Evolutionary conservation across 1,140 invertebrate species (phyloP), one percentile per base, ranked within the genome.

Genomic region (Ephestia elutella): DNA sequence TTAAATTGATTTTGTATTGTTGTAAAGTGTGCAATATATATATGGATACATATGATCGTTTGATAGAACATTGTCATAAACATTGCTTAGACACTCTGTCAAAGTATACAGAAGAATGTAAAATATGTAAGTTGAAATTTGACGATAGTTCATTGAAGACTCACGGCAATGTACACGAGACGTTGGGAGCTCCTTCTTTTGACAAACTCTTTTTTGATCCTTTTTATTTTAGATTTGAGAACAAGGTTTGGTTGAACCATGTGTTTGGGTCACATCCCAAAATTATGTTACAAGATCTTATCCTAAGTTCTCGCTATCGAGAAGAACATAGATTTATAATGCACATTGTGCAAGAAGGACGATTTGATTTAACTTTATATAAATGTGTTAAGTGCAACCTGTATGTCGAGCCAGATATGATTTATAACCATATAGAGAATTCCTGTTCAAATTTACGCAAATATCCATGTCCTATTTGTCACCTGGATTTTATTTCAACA

Each of bases 51-150:
- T 86, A 83, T 64, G 79, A 83, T 62, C 69, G 71, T 54, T 72
- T 73, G n/a, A 57, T 86, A 48, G 63, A 78, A 60, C 82, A 86
- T 64, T 80, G 78, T 60, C 79, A 82, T 48, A 54, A 62, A 17
- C 73, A 70, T 73, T 68, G 66, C 19, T 13, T 44, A 3, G 15
- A 44, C 15, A 15, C 13, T 44, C 15, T 44, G 15, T 8, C 38
- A 17, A 44, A n/a, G 7, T 44, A 15, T 44, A 44, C 32, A 35
- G 54, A 64, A 51, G 48, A 62, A 61, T 79, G 78, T 62, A 19
- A 57, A 25, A 49, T 57, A 13, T 83, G 80, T 60, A 63, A 64
- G 19, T 51, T 77, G 28, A 63, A 53, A 50, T 71, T 77, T 56
- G 60, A 70, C 10, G 17, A 11, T 15, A 55, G 32, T 15, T 65